These are phyloP conservation scores for Chaetodon trifasciatus DNA, from an alignment of 2,797 vertebrate genomes.

Conservation along the genomic window DNA sequence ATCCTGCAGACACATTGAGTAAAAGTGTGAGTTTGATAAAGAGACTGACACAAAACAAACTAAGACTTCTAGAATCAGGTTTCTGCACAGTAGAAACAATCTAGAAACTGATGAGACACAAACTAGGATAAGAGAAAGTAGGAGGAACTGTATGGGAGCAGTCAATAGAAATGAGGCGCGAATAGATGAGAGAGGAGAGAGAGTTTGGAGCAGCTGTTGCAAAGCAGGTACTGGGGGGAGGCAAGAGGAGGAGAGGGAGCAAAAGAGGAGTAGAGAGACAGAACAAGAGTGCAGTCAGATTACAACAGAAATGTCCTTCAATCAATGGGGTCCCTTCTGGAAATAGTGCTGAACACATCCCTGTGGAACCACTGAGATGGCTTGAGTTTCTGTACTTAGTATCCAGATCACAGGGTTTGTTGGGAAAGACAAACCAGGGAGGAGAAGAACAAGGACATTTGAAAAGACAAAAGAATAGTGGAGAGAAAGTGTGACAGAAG, in stretches of 20 bases:
- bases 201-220: slow-evolving; percentile 25
- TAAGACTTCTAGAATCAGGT: neutral
- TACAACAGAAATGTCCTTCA: slow-evolving; percentile 56
- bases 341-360: slow-evolving; percentile 28
- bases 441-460: slow-evolving; percentile 24
- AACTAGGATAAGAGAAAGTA: neutral
- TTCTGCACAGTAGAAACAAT: neutral
- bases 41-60: neutral
- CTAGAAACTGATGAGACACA: slow-evolving; percentile 9
- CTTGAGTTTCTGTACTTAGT: slow-evolving; percentile 29
- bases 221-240: slow-evolving; percentile 15
- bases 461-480: slow-evolving; percentile 21
- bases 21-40: slow-evolving; percentile 22
- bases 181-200: slow-evolving; percentile 33
- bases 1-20: slow-evolving; percentile 84
- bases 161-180: neutral
- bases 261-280: slow-evolving; percentile 4
- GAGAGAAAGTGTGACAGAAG: slow-evolving; percentile 18
- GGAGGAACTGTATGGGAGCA: neutral
- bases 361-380: slow-evolving; percentile 14
- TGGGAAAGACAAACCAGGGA: slow-evolving; percentile 25
- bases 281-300: slow-evolving; percentile 30
- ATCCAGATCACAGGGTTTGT: slow-evolving; percentile 41
- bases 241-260: neutral
- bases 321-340: slow-evolving; percentile 32